Base-by-base conservation (phyloP, 2,888 invertebrate genomes). In the Drosophila leonis region DNA sequence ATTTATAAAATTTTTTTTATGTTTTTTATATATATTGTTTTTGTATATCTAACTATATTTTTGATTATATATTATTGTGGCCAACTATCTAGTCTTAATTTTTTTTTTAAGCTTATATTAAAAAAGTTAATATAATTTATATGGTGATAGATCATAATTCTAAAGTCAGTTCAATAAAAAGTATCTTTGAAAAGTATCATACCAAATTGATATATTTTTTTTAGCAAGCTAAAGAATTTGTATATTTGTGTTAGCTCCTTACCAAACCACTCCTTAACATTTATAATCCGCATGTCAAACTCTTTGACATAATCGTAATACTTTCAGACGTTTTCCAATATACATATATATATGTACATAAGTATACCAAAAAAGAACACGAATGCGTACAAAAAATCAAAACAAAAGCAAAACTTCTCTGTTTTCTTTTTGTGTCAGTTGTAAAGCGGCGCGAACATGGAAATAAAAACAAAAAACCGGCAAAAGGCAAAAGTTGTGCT, bases 391-490 rank as follows among this genome's bases (percentile, higher is more conserved):
- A 56, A 57, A 64, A 59, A 64, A 75, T 67, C 75, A 75, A 75
- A 80, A 80, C 82, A 80, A 78, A 80, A 56, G 51, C 31, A 39
- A 55, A 72, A 57, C 65, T 55, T 54, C 62, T 51, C 63, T 66
- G 62, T 77, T 72, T 71, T 42, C 27, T 61, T 49, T 42, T 56
- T 42, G 54, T 41, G 39, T 46, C 41, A 29, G 24, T 24, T 70
- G 56, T 54, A 54, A 66, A 44, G 33, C 18, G 59, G 55, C 42
- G 69, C 79, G 75, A 83, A 80, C 78, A 62, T 82, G 68, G 52
- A 76, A 81, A 79, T 76, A 75, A 84, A 82, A 82, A 82, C 82
- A 83, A 81, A 39, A 54, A n/a, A 7, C 71, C 69, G 82, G 71
- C 72, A 59, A 68, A 18, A 20, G 35, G 42, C 18, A 33, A 33